Evolutionary conservation across 2,113 vertebrate genomes (phyloP), one percentile per base, ranked within the genome.

Genomic region (Sus scrofa): DNA sequence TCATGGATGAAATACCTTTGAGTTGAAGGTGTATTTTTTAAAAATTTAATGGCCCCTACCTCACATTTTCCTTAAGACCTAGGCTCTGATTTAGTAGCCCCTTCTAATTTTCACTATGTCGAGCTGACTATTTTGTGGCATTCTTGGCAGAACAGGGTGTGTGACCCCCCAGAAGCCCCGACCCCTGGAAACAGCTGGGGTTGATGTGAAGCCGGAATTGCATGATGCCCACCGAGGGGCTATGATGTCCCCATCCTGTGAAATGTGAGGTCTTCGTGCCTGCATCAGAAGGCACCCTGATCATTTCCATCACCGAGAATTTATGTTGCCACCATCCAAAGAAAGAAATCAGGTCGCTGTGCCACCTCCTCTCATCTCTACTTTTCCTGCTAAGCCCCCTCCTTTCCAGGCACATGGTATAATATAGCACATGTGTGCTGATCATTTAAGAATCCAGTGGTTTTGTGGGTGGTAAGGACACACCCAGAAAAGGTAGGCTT

Each of bases 81-180:
- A 24, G 30, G 63, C 37, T 74, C 13, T 13, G 63, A 58, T 39
- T 20, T 30, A 77, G 54, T 26, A 54, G 18, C 32, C 16, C 7
- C 1, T 12, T 9, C 10, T 20, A 11, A 58, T 34, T 20, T 24
- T 20, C 0, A 0, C 39, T 22, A 6, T 9, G 2, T 15, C 1
- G 16, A 74, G 52, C 44, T 73, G 16, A 2, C n/a, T 30, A 7
- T 13, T 90, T 26, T 32, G 11, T 16, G 37, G 1, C 8, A 3
- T 34, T 70, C 60, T 79, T 50, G 58, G 86, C 7, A 50, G 84
- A 87, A 20, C 30, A 56, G 4, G 1, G 3, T 39, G 73, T 34
- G 11, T 58, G 74, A 74, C 30, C 19, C 34, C 68, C 73, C n/a
- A 27, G 58, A 12, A 32, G 68, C 27, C 77, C 37, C 0, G 3